Evolutionary conservation across 2,888 invertebrate genomes (phyloP).

Genomic region (Heliconius charithonia): DNA sequence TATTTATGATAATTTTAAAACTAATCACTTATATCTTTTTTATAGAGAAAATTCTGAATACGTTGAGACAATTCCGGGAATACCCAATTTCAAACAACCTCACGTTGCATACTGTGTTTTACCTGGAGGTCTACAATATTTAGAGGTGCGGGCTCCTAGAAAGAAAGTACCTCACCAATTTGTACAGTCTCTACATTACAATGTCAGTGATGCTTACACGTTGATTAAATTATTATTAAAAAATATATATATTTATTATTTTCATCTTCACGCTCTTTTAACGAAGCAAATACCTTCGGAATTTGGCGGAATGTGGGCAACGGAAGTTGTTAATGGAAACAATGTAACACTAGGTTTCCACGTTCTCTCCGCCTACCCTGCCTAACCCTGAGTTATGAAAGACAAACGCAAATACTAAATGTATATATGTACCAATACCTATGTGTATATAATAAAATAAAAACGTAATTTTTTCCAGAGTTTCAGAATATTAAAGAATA

Average conservation of each 20-base stretch:
- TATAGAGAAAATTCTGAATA: constrained; percentile 26
- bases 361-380: too few species aligned
- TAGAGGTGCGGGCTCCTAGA: constrained; percentile 85
- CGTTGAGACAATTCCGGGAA: constrained; percentile 39
- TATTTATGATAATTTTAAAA: not conserved
- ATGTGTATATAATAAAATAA: too few species aligned
- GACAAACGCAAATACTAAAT: too few species aligned
- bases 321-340: too few species aligned
- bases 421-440: too few species aligned
- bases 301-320: too few species aligned
- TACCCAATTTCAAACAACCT: constrained; percentile 63
- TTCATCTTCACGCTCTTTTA: too few species aligned
- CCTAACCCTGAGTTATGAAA: too few species aligned
- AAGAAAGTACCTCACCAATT: constrained; percentile 77
- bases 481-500: too few species aligned
- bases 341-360: too few species aligned
- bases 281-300: too few species aligned
- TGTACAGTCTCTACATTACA: constrained; percentile 69
- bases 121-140: constrained; percentile 85
- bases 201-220: constrained; percentile 55
- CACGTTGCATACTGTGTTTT: constrained; percentile 72
- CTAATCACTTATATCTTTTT: not conserved
- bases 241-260: not conserved
- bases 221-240: not conserved
- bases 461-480: too few species aligned